A percentile compares a stretch with the other conserved stretches of the same genome.
Conservation (phyloP, 2,888 invertebrate species). For the Tipula vernalis region DNA sequence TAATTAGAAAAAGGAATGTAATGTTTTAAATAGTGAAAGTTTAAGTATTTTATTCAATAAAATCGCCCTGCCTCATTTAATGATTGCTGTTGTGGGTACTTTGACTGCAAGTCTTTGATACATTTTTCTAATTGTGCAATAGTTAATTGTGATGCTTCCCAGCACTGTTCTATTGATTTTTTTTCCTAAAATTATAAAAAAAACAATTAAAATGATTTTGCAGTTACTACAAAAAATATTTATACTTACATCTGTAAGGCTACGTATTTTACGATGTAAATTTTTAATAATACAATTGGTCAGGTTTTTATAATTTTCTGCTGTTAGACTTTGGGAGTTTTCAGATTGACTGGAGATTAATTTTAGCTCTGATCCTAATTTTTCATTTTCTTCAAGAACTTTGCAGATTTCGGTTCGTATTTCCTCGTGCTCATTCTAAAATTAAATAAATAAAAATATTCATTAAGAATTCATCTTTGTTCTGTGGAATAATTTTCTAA, state of each 20-base stretch:
- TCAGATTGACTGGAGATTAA: conserved; percentile 11
- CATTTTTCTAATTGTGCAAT: conserved; percentile 55
- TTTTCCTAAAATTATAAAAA: conserved; percentile 42
- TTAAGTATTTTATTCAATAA: background rate
- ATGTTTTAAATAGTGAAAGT: background rate
- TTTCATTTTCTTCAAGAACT: conserved; percentile 32
- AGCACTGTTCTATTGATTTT: conserved; percentile 47
- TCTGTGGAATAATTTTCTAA: too few species aligned
- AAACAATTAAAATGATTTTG: background rate
- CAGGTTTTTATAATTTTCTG: conserved; percentile 21
- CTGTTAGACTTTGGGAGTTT: background rate
- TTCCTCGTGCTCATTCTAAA: conserved; percentile 27
- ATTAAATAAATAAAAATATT: background rate
- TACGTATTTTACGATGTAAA: conserved; percentile 31
- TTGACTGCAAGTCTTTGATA: conserved; percentile 40
- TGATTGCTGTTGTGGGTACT: conserved; percentile 14
- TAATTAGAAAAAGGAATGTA: background rate
- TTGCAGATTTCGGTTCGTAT: conserved; percentile 26
- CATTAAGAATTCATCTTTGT: too few species aligned
- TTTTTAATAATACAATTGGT: conserved; percentile 29
- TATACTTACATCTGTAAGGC: conserved; percentile 22
- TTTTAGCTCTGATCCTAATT: conserved; percentile 22
- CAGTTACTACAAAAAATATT: background rate
- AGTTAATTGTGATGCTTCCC: conserved; percentile 53
- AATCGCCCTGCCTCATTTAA: conserved; percentile 18